These are phyloP conservation scores for Hypotaenidia okinawae DNA, from an alignment of 2,797 vertebrate genomes.

Conservation along the genomic window DNA sequence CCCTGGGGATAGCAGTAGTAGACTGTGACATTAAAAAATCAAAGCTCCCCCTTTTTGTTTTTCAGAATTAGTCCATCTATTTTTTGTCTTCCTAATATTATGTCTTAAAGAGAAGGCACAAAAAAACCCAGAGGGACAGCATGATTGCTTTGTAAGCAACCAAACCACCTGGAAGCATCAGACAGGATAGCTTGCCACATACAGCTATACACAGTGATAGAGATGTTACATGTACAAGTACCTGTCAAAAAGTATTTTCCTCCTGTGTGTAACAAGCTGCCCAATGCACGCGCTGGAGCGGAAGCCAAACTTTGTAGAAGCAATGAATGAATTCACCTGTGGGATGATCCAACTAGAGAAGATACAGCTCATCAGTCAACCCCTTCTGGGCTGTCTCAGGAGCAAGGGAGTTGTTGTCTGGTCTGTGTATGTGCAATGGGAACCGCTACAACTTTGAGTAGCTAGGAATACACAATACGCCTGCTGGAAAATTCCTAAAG, in stretches of 20 bases:
- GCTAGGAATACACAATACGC: background rate
- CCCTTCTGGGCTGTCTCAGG: background rate
- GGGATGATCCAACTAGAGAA: background rate
- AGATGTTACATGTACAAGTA: background rate
- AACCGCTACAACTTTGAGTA: background rate
- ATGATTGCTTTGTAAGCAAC: background rate
- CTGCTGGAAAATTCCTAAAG: background rate
- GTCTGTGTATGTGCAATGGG: background rate
- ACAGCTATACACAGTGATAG: fast-evolving
- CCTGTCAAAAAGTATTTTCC: fast-evolving
- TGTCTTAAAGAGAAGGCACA: background rate
- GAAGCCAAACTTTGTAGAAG: background rate
- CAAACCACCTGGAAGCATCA: background rate
- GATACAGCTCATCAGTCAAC: background rate
- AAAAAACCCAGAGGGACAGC: background rate
- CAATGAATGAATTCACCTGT: background rate
- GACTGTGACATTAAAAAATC: background rate
- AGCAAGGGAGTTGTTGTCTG: background rate
- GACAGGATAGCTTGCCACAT: background rate
- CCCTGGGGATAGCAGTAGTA: background rate
- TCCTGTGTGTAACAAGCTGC: background rate
- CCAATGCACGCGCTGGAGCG: background rate
- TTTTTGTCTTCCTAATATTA: background rate
- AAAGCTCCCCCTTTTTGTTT: background rate
- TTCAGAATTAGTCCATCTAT: background rate